Evolutionary conservation across 2,888 invertebrate genomes (phyloP), one percentile per base, ranked within the genome.

Genomic region (Incurvaria masculella): DNA sequence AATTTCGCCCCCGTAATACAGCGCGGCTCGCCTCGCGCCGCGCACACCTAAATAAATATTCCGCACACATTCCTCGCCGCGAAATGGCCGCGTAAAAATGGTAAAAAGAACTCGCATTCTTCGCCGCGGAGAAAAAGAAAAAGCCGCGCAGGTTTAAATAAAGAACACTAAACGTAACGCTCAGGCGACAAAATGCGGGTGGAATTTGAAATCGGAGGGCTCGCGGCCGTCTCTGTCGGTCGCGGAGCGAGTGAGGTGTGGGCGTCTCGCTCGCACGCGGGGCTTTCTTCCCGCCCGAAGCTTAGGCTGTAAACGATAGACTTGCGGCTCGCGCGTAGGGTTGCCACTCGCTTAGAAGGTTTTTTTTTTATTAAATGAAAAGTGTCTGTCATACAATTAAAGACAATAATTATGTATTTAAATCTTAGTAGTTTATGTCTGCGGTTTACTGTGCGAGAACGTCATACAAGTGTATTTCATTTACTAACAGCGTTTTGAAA

Each of bases 121-220:
- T 59, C 67, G 68, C 68, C 68, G 68, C 62, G 64, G 62, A 60
- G 63, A 66, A 59, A 59, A 68, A 66, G 66, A 66, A 73, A 70
- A 73, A 72, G 42, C 63, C 66, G 68, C 68, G 69, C 65, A 67
- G 67, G 68, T 71, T 76, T 76, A 76, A 78, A 76, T 76, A 78
- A 75, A 75, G 74, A 72, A 76, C 76, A 76, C 76, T 76, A 76
- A 78, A 78, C 75, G 75, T 75, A 74, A 76, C 78, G 74, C 76
- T 78, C 76, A 76, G 76, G 75, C 76, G 76, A 76, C 75, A 76
- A 76, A 76, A 76, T 75, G 76, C 69, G 78, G 75, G 72, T 75
- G 73, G 78, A 78, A 78, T 78, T 76, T 75, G 75, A 78, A 78
- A 73, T 75, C 74, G 72, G 73, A 74, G 72, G 68, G 69, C 58